phyloP scores from a whole-genome alignment of 2,113 vertebrate species.

The Vidua macroura region DNA sequence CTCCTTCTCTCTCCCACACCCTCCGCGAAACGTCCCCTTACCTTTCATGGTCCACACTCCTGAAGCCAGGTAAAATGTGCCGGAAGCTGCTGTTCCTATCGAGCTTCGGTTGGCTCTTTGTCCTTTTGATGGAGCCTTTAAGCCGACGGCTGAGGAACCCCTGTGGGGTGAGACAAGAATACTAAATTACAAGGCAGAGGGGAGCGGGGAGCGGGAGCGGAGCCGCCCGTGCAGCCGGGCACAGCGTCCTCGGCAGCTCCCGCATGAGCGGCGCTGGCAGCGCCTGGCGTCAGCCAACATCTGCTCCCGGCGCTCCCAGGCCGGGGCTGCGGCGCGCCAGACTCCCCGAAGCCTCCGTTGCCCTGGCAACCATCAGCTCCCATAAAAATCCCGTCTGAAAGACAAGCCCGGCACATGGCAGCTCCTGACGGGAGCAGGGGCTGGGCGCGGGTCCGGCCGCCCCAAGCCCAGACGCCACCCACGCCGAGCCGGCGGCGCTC shows the following conservation, averaged over 20 bases:
- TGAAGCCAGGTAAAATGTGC: conserved; percentile 94
- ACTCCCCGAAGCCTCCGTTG: conserved; percentile 82
- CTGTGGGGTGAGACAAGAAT: conserved; percentile 78
- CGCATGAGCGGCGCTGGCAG: conserved; percentile 10
- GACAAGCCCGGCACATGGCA: conserved; percentile 26
- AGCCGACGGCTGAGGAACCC: conserved; percentile 90
- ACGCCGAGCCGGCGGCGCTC: not conserved
- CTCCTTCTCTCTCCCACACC: not conserved
- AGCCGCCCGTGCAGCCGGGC: not conserved
- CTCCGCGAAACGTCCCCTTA: conserved; percentile 40
- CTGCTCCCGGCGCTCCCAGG: conserved; percentile 65
- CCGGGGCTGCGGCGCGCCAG: conserved; percentile 68
- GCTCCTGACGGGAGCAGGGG: not conserved
- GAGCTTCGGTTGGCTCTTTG: conserved; percentile 98
- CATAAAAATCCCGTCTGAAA: conserved; percentile 59
- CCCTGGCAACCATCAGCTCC: conserved; percentile 84
- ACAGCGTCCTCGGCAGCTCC: not conserved
- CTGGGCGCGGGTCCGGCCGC: not conserved
- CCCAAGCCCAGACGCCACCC: not conserved
- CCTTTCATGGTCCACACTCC: conserved; percentile 94
- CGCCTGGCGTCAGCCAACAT: conserved; percentile 60
- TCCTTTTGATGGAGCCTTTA: conserved; percentile 98
- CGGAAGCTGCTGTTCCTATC: conserved; percentile 98
- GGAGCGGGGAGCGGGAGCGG: not conserved
- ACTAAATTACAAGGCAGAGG: conserved; percentile 13